phyloP scores from a whole-genome alignment of 2,888 invertebrate genomes.

The Zaprionus bogoriensis region DNA sequence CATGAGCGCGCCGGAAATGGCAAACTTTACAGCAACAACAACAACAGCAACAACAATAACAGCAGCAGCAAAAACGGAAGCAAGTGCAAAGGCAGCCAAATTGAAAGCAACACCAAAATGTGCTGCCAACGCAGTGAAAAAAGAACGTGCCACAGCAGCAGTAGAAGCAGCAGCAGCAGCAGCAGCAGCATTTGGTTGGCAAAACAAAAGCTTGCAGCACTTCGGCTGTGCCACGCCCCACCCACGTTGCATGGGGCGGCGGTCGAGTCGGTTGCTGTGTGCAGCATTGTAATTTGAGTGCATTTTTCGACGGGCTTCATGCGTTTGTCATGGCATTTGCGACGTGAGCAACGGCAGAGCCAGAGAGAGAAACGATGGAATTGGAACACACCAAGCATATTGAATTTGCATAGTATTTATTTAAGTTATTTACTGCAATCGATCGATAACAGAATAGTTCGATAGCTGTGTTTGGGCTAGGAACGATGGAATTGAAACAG shows the following conservation, averaged over 20 bases:
- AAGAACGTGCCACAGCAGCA: neutral
- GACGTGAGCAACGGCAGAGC: neutral
- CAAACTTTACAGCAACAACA: constrained; percentile 65
- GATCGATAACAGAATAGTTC: no score
- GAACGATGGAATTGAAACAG: neutral
- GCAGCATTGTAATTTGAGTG: constrained; percentile 24
- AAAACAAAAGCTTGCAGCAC: constrained; percentile 29
- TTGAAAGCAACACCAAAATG: constrained; percentile 73
- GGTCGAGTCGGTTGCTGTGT: constrained; percentile 4
- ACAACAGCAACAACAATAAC: constrained; percentile 11
- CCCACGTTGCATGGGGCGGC: constrained; percentile 17
- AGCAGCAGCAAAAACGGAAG: constrained; percentile 47
- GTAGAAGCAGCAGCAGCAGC: neutral
- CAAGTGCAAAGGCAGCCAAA: constrained; percentile 63
- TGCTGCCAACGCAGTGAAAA: constrained; percentile 38
- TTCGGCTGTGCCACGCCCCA: constrained; percentile 48
- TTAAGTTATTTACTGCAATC: no score
- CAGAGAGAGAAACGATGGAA: neutral
- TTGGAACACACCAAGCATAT: neutral
- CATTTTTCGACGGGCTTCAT: constrained; percentile 14
- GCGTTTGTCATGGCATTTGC: constrained; percentile 20
- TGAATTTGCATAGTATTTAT: no score
- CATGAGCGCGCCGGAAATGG: constrained; percentile 77
- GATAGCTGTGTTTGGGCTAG: no score
- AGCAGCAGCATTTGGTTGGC: constrained; percentile 21